Percentiles rank a stretch among this genome's conserved stretches.
Evolutionary conservation across 1,140 invertebrate genomes (phyloP).

Genomic region (Chrysopa pallens): DNA sequence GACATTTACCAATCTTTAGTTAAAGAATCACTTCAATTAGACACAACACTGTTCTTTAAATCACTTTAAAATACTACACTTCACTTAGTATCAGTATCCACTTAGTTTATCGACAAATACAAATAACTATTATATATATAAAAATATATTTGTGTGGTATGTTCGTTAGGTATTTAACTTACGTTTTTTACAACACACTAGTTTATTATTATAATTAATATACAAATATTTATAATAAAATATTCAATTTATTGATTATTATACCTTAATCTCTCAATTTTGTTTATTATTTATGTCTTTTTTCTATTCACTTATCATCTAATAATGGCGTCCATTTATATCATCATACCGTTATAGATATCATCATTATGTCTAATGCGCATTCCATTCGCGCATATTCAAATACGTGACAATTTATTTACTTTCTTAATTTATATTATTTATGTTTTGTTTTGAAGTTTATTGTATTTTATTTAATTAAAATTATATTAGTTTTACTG

Average conservation of each 20-base stretch:
- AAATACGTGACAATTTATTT: too few relatives aligned
- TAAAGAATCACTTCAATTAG: slow-evolving; percentile 6
- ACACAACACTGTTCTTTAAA: slow-evolving; percentile 2
- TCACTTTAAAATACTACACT: slow-evolving; percentile 5
- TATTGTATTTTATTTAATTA: too few relatives aligned
- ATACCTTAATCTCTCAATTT: slow-evolving; percentile 3
- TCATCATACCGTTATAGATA: not conserved
- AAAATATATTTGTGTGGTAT: too few relatives aligned
- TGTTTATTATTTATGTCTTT: slow-evolving; percentile 6
- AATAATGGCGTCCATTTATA: slow-evolving; percentile 14
- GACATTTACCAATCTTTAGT: slow-evolving; percentile 36
- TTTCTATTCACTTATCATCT: slow-evolving; percentile 12
- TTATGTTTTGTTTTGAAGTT: too few relatives aligned
- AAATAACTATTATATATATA: not conserved
- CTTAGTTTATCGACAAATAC: not conserved
- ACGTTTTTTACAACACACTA: slow-evolving; percentile 2
- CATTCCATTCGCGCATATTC: slow-evolving; percentile 1
- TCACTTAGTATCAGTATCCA: not conserved
- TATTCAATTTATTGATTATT: slow-evolving; percentile 2
- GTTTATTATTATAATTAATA: slow-evolving; percentile 5
- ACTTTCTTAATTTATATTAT: too few relatives aligned
- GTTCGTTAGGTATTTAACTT: not conserved
- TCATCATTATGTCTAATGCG: slow-evolving; percentile 4
- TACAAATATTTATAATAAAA: slow-evolving; percentile 2
- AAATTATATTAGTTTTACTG: too few relatives aligned